Conservation (phyloP, 1,140 invertebrate species). For the Octopus bimaculoides region DNA sequence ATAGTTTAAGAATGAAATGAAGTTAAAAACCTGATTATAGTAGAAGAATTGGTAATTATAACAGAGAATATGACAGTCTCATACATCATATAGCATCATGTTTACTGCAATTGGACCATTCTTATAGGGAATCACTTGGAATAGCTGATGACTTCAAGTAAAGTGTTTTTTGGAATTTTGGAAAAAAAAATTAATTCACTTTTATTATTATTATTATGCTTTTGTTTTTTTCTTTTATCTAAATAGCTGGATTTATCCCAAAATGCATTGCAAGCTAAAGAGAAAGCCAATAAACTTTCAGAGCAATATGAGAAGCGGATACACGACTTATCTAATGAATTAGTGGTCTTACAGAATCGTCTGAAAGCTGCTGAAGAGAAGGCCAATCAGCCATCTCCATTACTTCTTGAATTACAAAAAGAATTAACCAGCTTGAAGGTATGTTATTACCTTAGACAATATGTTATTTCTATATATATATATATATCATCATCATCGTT, state of each 20-base stretch:
- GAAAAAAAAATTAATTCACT: too few relatives aligned
- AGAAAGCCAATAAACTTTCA: slow-evolving; percentile 29
- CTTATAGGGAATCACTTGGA: too few relatives aligned
- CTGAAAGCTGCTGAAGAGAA: slow-evolving; percentile 64
- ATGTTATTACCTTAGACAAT: background rate
- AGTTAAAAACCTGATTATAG: too few relatives aligned
- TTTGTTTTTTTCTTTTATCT: slow-evolving; percentile 18
- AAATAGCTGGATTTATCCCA: slow-evolving; percentile 38
- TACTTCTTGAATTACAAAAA: slow-evolving; percentile 68
- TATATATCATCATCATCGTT: too few relatives aligned
- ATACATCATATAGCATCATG: too few relatives aligned
- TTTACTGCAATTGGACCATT: too few relatives aligned
- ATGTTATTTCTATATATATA: too few relatives aligned
- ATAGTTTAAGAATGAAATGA: too few relatives aligned
- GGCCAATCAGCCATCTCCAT: slow-evolving; percentile 65
- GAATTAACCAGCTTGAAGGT: slow-evolving; percentile 71
- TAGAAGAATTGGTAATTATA: too few relatives aligned
- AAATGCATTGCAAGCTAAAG: slow-evolving; percentile 30
- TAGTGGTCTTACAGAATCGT: slow-evolving; percentile 67
- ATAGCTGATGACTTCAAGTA: too few relatives aligned
- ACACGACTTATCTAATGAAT: slow-evolving; percentile 64
- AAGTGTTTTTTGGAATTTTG: too few relatives aligned
- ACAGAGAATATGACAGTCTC: too few relatives aligned
- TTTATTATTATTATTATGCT: background rate
- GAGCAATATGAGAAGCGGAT: slow-evolving; percentile 58